Evolutionary conservation across 2,113 vertebrate genomes (phyloP), one percentile per base, ranked within the genome.

Genomic region (Antechinus flavipes): DNA sequence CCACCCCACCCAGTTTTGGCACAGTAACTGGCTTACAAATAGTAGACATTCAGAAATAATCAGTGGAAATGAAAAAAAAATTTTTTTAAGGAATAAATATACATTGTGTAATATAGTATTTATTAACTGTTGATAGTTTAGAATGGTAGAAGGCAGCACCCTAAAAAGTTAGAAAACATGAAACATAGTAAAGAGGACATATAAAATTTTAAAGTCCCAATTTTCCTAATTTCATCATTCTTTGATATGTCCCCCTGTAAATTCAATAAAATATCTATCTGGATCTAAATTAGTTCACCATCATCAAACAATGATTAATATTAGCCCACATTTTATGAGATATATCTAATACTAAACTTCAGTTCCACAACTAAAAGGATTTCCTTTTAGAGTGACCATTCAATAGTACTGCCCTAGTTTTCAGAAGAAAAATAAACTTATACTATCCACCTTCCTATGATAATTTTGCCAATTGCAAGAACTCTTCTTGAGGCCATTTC

Each of bases 311-410:
- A 90, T 42, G 58, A n/a, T 46, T 0, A 14, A 76, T 58, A 8
- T 53, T 50, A 94, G 46, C 93, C 24, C 47, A 49, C 3, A 53
- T 68, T 93, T 96, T 95, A 50, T 92, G 92, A 91, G 24, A 92
- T 93, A 68, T 24, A 24, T 46, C 55, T 94, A 96, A 91, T 10
- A 95, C 61, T 0, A 50, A 11, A 42, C 42, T 27, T 94, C 26
- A 91, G 84, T 93, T 91, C n/a, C 61, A 49, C n/a, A 90, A 14
- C 0, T 10, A 92, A 58, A 2, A 54, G 61, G 12, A 58, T 12
- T 84, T 91, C 19, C n/a, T 84, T 84, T 35, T 23, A 42, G 42
- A 23, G n/a, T n/a, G 4, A 42, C 6, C 7, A 76, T 68, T n/a
- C 35, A 22, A n/a, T 23, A 42, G 30, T 8, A 23, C n/a, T 94